Percentiles rank a stretch among this genome's conserved stretches.
Evolutionary conservation across 2,888 invertebrate genomes (phyloP).

Genomic region (Bruchidius siliquastri): DNA sequence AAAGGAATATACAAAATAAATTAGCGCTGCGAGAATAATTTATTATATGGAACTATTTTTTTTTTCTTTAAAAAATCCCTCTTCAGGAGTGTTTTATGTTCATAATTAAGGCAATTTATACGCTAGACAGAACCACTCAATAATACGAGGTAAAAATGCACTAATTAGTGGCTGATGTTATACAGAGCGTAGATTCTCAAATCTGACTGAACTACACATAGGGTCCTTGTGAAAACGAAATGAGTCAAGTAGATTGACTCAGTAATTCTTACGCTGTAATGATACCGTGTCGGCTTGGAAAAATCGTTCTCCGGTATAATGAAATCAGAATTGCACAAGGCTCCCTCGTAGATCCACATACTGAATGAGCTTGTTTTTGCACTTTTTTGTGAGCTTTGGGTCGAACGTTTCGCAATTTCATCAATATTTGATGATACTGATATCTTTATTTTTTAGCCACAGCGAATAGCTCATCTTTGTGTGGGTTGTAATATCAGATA

Average conservation of each 20-base stretch:
- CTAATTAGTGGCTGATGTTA: slow-evolving; percentile 4
- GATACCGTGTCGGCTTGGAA: too few species aligned
- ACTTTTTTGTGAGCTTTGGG: too few species aligned
- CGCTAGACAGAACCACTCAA: slow-evolving; percentile 1
- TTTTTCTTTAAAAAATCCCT: slow-evolving; percentile 7
- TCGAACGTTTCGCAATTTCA: too few species aligned
- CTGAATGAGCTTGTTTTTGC: too few species aligned
- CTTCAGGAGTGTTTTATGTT: slow-evolving; percentile 6
- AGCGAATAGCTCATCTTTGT: too few species aligned
- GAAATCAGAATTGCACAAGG: too few species aligned
- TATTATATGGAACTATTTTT: slow-evolving; percentile 10
- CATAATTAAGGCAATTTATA: slow-evolving; percentile 12
- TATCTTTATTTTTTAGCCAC: too few species aligned
- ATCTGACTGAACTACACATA: background rate
- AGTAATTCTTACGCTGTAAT: too few species aligned
- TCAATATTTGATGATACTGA: too few species aligned
- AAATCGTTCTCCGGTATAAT: too few species aligned
- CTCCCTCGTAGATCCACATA: too few species aligned
- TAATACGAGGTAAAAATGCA: background rate
- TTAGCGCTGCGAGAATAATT: slow-evolving; percentile 21
- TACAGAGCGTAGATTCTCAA: background rate
- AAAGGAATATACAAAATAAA: slow-evolving; percentile 30
- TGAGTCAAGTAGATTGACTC: too few species aligned
- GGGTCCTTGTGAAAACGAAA: background rate
- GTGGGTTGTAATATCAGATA: background rate